Conservation (phyloP, 2,888 invertebrate species). For the Drosophila meridiana region DNA sequence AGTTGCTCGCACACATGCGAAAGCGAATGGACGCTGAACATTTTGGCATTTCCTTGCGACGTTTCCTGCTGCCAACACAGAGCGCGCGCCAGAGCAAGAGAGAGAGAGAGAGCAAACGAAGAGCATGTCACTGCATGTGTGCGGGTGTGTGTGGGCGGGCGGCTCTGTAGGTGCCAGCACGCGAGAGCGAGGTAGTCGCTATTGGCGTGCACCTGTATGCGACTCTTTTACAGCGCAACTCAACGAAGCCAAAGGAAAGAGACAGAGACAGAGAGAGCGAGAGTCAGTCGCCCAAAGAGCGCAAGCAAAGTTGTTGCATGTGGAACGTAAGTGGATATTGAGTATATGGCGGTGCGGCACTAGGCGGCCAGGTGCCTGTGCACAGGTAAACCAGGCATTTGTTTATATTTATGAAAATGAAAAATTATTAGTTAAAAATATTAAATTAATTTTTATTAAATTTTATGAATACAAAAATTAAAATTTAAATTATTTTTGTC, state of each 20-base stretch:
- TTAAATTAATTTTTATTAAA: neutral
- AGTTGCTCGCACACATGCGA: slow-evolving; percentile 41
- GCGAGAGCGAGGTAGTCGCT: slow-evolving; percentile 25
- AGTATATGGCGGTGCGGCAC: slow-evolving; percentile 21
- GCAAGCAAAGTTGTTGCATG: slow-evolving; percentile 43
- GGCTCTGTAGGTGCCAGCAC: slow-evolving; percentile 18
- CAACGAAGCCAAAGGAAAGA: slow-evolving; percentile 55
- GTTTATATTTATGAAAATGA: slow-evolving; percentile 14
- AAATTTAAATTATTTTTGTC: neutral
- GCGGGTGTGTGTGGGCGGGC: slow-evolving; percentile 15
- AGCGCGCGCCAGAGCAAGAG: slow-evolving; percentile 7
- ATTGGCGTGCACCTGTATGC: slow-evolving; percentile 36
- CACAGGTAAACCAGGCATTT: slow-evolving; percentile 37
- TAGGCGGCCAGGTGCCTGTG: slow-evolving; percentile 28
- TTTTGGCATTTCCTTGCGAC: slow-evolving; percentile 75
- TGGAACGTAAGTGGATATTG: slow-evolving; percentile 51
- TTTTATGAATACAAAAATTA: neutral
- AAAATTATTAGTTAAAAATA: neutral
- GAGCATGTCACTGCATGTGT: slow-evolving; percentile 25
- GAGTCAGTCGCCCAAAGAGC: slow-evolving; percentile 28
- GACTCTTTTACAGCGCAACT: slow-evolving; percentile 64
- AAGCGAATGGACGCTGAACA: slow-evolving; percentile 69
- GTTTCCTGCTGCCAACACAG: slow-evolving; percentile 66
- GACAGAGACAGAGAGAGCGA: neutral
- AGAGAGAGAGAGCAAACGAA: slow-evolving; percentile 22